phyloP scores from a whole-genome alignment of 2,888 invertebrate genomes.

The Pilophorus perplexus region DNA sequence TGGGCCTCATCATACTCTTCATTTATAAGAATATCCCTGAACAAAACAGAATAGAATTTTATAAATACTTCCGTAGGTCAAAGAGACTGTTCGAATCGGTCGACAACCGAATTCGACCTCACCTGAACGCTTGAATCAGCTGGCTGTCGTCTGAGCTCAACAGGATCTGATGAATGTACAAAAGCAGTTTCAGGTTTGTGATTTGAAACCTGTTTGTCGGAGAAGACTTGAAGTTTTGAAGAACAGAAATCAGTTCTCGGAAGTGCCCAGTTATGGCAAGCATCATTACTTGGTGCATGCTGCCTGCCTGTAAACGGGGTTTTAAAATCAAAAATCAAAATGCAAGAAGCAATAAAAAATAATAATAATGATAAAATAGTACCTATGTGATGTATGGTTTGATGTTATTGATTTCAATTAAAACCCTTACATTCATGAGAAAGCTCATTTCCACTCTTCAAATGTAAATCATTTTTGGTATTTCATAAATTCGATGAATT shows the following conservation, averaged over 20 bases:
- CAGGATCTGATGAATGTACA: constrained; percentile 41
- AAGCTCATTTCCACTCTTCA: too few relatives aligned
- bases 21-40: constrained; percentile 57
- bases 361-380: neutral
- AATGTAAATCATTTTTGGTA: too few relatives aligned
- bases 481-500: too few relatives aligned
- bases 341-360: too few relatives aligned
- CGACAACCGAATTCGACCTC: neutral
- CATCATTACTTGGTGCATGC: constrained; percentile 41
- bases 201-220: constrained; percentile 36
- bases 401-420: too few relatives aligned
- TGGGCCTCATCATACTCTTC: constrained; percentile 60
- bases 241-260: constrained; percentile 39
- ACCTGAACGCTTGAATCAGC: constrained; percentile 11
- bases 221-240: constrained; percentile 27
- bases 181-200: constrained; percentile 41
- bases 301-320: constrained; percentile 23
- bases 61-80: neutral
- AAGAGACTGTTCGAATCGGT: neutral
- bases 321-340: too few relatives aligned
- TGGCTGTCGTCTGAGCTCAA: constrained; percentile 4
- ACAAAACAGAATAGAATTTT: neutral
- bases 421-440: too few relatives aligned
- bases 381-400: too few relatives aligned
- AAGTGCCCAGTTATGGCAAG: constrained; percentile 42